phyloP scores from a whole-genome alignment of 2,888 invertebrate species.

The Troilus luridus region DNA sequence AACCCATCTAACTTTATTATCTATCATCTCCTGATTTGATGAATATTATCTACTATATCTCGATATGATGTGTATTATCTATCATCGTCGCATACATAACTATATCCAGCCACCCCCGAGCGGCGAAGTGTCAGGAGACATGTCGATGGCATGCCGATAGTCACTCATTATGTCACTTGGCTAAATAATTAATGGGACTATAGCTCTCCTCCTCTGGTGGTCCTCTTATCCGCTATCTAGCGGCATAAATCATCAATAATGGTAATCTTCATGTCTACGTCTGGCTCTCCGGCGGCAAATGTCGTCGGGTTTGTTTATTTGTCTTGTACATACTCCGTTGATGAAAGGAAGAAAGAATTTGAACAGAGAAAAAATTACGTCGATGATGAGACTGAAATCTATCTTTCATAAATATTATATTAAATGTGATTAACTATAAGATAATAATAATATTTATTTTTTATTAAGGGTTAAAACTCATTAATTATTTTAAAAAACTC shows the following conservation, averaged over 20 bases:
- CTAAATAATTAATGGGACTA: slow-evolving; percentile 23
- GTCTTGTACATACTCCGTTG: background rate
- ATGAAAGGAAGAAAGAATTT: background rate
- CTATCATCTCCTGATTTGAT: background rate
- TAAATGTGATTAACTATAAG: too few relatives aligned
- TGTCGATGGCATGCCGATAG: slow-evolving; percentile 1
- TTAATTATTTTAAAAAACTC: too few relatives aligned
- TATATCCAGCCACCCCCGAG: background rate
- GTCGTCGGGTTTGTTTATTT: slow-evolving; percentile 1
- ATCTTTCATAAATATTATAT: background rate
- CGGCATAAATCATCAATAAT: slow-evolving; percentile 47
- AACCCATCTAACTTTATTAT: background rate
- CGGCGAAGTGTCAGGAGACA: background rate
- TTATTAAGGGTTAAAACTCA: too few relatives aligned
- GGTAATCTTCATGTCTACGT: slow-evolving; percentile 33
- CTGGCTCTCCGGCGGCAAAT: background rate
- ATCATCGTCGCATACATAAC: background rate
- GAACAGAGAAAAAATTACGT: background rate
- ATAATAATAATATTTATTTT: too few relatives aligned
- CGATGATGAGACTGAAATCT: background rate
- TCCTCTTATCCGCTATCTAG: slow-evolving; percentile 44
- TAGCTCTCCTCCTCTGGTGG: slow-evolving; percentile 14
- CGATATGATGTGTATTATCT: background rate
- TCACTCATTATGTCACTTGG: slow-evolving; percentile 41
- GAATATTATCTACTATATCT: background rate